Conservation (phyloP, 2,888 invertebrate species). For the Dasysyrphus albostriatus region DNA sequence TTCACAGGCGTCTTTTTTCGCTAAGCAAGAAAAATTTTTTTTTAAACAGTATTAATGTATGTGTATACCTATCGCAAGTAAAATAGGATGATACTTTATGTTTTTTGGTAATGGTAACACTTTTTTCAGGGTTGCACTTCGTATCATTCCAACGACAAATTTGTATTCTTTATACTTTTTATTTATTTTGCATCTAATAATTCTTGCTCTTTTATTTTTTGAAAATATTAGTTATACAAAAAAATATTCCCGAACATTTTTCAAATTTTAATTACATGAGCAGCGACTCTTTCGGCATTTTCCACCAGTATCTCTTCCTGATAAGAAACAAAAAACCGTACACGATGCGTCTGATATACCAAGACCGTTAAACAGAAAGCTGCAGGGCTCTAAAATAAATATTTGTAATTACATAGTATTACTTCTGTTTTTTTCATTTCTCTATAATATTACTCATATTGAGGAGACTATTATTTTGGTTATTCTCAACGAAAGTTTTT, state of each 20-base stretch:
- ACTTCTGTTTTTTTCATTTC: neutral
- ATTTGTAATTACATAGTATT: neutral
- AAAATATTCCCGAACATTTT: neutral
- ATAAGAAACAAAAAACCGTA: constrained; percentile 53
- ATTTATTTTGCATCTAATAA: too few relatives aligned
- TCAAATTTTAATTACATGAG: constrained; percentile 16
- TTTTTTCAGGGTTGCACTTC: too few relatives aligned
- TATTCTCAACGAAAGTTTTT: constrained; percentile 31
- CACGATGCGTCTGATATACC: constrained; percentile 60
- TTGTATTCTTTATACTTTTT: too few relatives aligned
- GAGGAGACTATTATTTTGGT: constrained; percentile 34
- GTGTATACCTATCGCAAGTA: too few relatives aligned
- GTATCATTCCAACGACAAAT: too few relatives aligned
- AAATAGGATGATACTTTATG: too few relatives aligned
- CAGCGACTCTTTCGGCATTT: constrained; percentile 23
- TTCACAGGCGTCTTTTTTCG: too few relatives aligned
- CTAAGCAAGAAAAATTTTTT: too few relatives aligned
- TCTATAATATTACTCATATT: constrained; percentile 33
- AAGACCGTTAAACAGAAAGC: constrained; percentile 36
- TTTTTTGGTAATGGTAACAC: too few relatives aligned
- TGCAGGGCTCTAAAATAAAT: constrained; percentile 54
- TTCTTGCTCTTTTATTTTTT: too few relatives aligned
- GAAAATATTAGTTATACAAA: neutral
- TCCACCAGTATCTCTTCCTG: constrained; percentile 59
- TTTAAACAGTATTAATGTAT: too few relatives aligned